phyloP scores from a whole-genome alignment of 2,797 vertebrate genomes.

The Xiphophorus birchmanni region DNA sequence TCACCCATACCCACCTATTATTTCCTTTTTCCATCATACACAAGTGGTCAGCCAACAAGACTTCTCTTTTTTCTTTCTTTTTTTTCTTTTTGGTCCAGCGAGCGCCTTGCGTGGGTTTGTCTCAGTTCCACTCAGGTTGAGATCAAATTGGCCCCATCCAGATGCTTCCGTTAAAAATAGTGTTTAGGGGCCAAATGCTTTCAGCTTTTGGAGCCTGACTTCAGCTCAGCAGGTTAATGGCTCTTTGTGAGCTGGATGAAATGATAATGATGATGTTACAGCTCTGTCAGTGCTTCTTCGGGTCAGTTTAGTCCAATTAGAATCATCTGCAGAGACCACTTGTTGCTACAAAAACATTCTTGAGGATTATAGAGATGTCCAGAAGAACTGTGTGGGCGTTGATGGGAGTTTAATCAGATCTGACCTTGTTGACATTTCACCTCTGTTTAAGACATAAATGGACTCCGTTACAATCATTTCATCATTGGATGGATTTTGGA shows the following conservation, averaged over 20 bases:
- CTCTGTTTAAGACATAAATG: conserved; percentile 58
- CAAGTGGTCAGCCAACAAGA: conserved; percentile 78
- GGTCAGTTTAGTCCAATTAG: conserved; percentile 60
- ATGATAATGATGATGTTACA: conserved; percentile 59
- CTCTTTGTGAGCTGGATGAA: conserved; percentile 63
- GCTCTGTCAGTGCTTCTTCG: conserved; percentile 53
- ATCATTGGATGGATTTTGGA: conserved; percentile 44
- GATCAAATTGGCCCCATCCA: conserved; percentile 82
- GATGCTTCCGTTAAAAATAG: conserved; percentile 84
- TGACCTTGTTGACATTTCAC: conserved; percentile 50
- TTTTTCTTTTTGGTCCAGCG: conserved; percentile 57
- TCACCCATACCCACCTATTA: conserved; percentile 87
- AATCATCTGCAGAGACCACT: conserved; percentile 46
- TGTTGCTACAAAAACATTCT: conserved; percentile 61
- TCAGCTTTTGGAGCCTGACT: conserved; percentile 56
- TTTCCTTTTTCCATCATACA: conserved; percentile 84
- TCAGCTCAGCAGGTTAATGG: conserved; percentile 76
- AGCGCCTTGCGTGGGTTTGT: conserved; percentile 72
- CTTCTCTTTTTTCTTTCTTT: conserved; percentile 4
- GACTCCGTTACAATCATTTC: conserved; percentile 50
- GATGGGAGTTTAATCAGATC: conserved; percentile 56
- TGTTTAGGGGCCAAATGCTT: conserved; percentile 66
- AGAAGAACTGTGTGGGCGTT: conserved; percentile 56
- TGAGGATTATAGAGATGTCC: conserved; percentile 46
- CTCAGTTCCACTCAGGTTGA: conserved; percentile 79